Percentiles rank a stretch among this genome's conserved stretches.
These are phyloP conservation scores for Taxidea taxus DNA, from an alignment of 2,113 vertebrate species.

Conservation along the genomic window DNA sequence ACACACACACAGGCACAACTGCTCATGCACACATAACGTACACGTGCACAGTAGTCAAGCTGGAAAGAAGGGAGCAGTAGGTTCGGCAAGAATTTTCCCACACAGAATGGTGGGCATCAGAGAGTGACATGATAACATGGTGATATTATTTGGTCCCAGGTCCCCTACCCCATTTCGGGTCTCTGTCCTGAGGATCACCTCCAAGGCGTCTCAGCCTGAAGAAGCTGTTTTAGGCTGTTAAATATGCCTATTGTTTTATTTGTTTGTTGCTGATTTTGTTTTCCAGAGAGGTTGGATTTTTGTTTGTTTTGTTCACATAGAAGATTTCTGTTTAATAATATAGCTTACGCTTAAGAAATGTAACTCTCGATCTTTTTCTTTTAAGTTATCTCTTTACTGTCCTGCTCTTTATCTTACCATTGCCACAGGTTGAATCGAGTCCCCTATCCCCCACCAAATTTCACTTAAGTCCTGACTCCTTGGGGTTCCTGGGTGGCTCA, in stretches of 20 bases:
- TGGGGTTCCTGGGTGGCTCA: too few relatives aligned
- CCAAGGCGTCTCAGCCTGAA: background rate
- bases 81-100: background rate
- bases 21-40: background rate
- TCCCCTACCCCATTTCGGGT: rapidly evolving
- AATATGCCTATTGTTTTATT: background rate
- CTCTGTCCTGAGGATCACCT: background rate
- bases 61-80: background rate
- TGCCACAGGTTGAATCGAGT: background rate
- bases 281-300: background rate
- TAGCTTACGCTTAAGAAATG: background rate
- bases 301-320: background rate
- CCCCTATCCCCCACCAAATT: background rate
- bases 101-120: background rate
- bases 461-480: too few relatives aligned
- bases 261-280: background rate
- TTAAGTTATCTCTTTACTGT: background rate
- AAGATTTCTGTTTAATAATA: background rate
- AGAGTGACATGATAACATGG: background rate
- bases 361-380: background rate
- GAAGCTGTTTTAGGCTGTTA: background rate
- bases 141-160: background rate
- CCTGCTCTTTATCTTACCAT: background rate
- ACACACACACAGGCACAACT: background rate
- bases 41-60: background rate